Conservation (phyloP, 1,140 invertebrate species). For the Hypothenemus hampei region DNA sequence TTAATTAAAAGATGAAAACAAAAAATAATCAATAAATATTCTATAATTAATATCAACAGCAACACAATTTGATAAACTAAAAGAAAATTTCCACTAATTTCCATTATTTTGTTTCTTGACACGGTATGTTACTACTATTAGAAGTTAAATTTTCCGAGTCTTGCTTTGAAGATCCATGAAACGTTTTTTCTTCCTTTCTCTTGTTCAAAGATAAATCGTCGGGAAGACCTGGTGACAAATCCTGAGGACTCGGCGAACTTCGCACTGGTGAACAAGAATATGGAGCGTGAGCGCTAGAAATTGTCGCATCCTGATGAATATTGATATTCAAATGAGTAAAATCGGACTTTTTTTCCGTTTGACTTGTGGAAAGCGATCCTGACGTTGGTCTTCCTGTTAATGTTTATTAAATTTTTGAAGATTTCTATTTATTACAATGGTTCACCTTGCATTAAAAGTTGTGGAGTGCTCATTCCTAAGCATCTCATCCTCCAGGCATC, state of each 20-base stretch:
- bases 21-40: too few species aligned
- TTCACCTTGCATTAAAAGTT: conserved; percentile 50
- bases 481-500: conserved; percentile 87
- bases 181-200: conserved; percentile 21
- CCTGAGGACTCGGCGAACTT: conserved; percentile 38
- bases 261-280: conserved; percentile 39
- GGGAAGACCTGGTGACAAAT: conserved; percentile 39
- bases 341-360: conserved; percentile 34
- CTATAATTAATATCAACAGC: too few species aligned
- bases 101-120: too few species aligned
- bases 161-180: too few species aligned
- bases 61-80: too few species aligned
- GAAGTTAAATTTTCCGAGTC: too few species aligned
- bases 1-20: too few species aligned
- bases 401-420: background rate
- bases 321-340: conserved; percentile 29
- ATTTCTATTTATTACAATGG: conserved; percentile 25
- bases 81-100: too few species aligned
- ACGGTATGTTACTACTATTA: too few species aligned
- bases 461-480: conserved; percentile 63
- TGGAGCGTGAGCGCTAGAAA: background rate
- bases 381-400: background rate
- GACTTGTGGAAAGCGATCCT: background rate
- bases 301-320: conserved; percentile 14
- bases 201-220: conserved; percentile 42